Conservation (phyloP, 2,797 vertebrate genomes). For the Cynopterus sphinx region DNA sequence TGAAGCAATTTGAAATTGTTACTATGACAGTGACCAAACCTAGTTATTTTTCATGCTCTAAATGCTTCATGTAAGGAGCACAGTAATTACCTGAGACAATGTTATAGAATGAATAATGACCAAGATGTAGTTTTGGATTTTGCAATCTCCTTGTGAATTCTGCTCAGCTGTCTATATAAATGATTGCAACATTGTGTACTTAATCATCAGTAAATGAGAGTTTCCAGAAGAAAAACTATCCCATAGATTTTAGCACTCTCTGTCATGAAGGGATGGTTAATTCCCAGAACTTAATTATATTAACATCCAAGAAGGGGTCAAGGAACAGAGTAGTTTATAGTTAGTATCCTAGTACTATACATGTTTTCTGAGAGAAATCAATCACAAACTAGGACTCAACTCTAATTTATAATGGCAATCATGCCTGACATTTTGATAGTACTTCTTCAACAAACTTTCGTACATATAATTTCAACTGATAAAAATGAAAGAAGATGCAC, state of each 20-base stretch:
- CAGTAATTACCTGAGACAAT: conserved; percentile 41
- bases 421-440: neutral
- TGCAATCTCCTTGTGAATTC: conserved; percentile 28
- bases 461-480: neutral
- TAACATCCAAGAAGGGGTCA: conserved; percentile 31
- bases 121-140: conserved; percentile 35
- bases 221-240: conserved; percentile 73
- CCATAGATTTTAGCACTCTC: conserved; percentile 62
- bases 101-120: conserved; percentile 27
- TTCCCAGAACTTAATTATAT: conserved; percentile 67
- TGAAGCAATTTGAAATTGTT: conserved; percentile 25
- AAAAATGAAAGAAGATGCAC: neutral
- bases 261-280: conserved; percentile 70
- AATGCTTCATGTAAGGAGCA: neutral
- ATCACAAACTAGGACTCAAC: neutral
- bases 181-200: conserved; percentile 54
- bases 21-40: neutral
- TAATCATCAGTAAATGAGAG: conserved; percentile 64
- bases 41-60: conserved; percentile 29
- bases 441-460: neutral
- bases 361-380: conserved; percentile 58
- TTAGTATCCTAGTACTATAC: neutral
- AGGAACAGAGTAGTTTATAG: neutral
- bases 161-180: conserved; percentile 51
- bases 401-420: neutral